Evolutionary conservation across 2,797 vertebrate genomes (phyloP).

Genomic region (Bucorvus abyssinicus): DNA sequence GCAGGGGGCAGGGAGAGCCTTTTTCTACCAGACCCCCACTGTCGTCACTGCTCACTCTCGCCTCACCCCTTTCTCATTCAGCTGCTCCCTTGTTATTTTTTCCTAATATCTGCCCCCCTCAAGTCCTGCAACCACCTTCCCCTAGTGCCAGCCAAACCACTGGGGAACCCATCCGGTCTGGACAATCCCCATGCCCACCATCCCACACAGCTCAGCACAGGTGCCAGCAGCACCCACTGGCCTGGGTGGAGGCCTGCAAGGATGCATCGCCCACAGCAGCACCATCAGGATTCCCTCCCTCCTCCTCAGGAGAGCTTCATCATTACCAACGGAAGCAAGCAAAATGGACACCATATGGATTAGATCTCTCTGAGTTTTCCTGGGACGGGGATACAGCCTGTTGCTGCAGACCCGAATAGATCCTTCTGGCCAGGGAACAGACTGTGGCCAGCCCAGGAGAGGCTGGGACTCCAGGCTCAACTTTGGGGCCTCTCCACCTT

Average conservation of each 20-base stretch:
- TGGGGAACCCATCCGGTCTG: not conserved
- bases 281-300: not conserved
- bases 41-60: not conserved
- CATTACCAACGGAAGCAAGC: not conserved
- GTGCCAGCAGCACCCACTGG: not conserved
- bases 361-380: not conserved
- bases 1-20: not conserved
- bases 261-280: not conserved
- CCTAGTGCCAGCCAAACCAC: not conserved
- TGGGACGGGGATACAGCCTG: not conserved
- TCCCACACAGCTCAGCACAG: rapidly evolving
- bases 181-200: not conserved
- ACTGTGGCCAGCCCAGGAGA: not conserved
- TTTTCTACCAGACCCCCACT: not conserved
- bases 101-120: not conserved
- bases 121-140: not conserved
- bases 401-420: not conserved
- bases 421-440: not conserved
- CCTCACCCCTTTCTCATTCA: not conserved
- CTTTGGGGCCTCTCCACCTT: not conserved
- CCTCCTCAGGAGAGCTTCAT: not conserved
- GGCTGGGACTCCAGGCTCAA: not conserved
- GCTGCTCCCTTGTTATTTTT: not conserved
- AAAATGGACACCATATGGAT: not conserved
- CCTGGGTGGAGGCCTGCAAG: not conserved